phyloP scores from a whole-genome alignment of 2,113 vertebrate genomes.

The Galemys pyrenaicus region DNA sequence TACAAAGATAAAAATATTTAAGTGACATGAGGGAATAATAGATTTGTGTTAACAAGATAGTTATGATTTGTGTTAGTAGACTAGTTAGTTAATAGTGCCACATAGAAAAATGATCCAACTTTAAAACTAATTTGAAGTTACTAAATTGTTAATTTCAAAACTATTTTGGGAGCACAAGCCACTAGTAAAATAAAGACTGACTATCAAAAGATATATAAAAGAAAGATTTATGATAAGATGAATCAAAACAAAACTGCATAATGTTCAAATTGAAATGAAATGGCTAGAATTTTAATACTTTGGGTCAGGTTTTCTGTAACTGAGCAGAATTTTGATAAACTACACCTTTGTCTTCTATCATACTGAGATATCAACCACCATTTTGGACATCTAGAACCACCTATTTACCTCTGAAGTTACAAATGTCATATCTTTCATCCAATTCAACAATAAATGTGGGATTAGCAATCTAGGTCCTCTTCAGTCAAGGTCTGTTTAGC shows the following conservation, averaged over 20 bases:
- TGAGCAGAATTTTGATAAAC: constrained; percentile 5
- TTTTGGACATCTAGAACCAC: neutral
- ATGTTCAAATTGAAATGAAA: neutral
- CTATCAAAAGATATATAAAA: constrained; percentile 6
- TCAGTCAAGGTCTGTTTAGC: neutral
- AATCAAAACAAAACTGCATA: neutral
- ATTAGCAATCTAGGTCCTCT: neutral
- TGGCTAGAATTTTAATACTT: constrained; percentile 19
- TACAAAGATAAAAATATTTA: neutral
- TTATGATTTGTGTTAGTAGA: neutral
- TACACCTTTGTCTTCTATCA: neutral
- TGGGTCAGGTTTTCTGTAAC: neutral
- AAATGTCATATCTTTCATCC: neutral
- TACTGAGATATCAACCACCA: neutral
- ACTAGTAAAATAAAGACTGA: constrained; percentile 32
- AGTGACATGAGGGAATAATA: neutral
- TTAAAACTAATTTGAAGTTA: constrained; percentile 17
- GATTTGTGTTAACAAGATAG: neutral
- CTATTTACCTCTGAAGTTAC: neutral
- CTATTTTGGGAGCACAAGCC: neutral
- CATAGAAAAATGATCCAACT: neutral
- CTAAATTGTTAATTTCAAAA: constrained; percentile 47
- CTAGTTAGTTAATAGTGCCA: neutral
- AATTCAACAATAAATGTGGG: neutral
- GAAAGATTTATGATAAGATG: neutral